Evolutionary conservation across 2,888 invertebrate species (phyloP), one percentile per base, ranked within the genome.

Genomic region (Hemaris fuciformis): DNA sequence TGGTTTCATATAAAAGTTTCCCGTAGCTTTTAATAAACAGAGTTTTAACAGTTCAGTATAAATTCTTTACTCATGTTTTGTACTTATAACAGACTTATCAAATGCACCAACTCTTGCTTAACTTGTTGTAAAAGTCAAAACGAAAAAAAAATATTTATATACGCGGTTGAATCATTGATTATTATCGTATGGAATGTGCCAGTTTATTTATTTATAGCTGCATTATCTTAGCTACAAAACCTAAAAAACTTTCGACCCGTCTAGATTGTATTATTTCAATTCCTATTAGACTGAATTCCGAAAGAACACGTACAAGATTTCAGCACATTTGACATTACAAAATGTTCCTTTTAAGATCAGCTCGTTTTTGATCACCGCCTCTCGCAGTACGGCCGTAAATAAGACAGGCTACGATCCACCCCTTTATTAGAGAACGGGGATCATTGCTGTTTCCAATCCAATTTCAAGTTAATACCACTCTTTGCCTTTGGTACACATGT

Each of bases 371-470:
- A 48, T 38, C 34, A 48, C 20, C n/a, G 45, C 18, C 22, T 8
- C 34, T 23, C 20, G 31, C 43, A 23, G 2, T n/a, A 25, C 20
- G 13, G 13, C 48, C 41, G 53, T 60, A 60, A 60, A 60, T 41
- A 60, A 41, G 20, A 18, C 34, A 41, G 48, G n/a, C 43, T 53
- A 60, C 60, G 53, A 60, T 45, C 27, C 13, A 41, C 60, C 60
- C 38, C 25, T 60, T 60, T 60, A 60, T 53, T 60, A 60, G 60
- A 59, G 38, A 48, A 41, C 25, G 10, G 41, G 41, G 60, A 60
- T 59, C 60, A 27, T 18, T 53, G 18, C 18, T 25, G 27, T 53
- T 20, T 38, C 53, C 45, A 62, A 62, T 42, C 58, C 48, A 62
- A 59, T 31, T 25, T 27, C 31, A 8, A 53, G 53, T 60, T 60